Percentiles rank a stretch among this genome's conserved stretches.
Evolutionary conservation across 1,140 invertebrate genomes (phyloP).

Genomic region (Drosophila nebulosa): DNA sequence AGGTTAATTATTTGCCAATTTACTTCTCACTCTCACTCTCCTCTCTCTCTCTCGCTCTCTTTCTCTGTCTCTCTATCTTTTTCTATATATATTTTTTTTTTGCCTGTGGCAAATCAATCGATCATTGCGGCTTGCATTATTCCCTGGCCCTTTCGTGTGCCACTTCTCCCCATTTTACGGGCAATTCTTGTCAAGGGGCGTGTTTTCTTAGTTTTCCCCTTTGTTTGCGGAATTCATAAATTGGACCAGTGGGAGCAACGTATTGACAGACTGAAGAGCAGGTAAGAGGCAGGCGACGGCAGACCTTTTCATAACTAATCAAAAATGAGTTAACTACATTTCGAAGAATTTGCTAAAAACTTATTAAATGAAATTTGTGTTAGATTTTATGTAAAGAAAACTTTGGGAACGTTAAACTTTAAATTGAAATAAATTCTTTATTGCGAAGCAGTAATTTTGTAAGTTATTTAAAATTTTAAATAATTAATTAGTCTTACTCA

Average conservation of each 20-base stretch:
- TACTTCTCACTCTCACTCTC: conserved; percentile 19
- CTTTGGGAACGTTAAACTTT: too few species aligned
- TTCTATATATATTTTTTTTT: conserved; percentile 8
- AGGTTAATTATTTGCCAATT: conserved; percentile 62
- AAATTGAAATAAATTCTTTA: too few species aligned
- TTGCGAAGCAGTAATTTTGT: too few species aligned
- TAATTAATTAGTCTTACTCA: too few species aligned
- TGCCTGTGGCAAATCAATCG: conserved; percentile 39
- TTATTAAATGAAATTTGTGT: too few species aligned
- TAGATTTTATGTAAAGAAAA: too few species aligned
- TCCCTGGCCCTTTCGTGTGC: neutral
- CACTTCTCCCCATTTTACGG: neutral
- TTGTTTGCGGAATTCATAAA: neutral
- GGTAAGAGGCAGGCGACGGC: neutral
- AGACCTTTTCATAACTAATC: neutral
- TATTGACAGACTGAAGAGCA: conserved; percentile 7
- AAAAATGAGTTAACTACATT: too few species aligned
- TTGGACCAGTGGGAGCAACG: conserved; percentile 11
- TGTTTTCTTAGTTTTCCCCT: neutral
- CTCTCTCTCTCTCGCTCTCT: neutral
- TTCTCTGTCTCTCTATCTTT: conserved; percentile 1
- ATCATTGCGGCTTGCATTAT: conserved; percentile 41
- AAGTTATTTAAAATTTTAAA: too few species aligned
- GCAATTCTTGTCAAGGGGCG: neutral
- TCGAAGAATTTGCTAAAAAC: too few species aligned